These are phyloP conservation scores for Anticlea derivata DNA, from an alignment of 2,888 invertebrate genomes.

Conservation along the genomic window DNA sequence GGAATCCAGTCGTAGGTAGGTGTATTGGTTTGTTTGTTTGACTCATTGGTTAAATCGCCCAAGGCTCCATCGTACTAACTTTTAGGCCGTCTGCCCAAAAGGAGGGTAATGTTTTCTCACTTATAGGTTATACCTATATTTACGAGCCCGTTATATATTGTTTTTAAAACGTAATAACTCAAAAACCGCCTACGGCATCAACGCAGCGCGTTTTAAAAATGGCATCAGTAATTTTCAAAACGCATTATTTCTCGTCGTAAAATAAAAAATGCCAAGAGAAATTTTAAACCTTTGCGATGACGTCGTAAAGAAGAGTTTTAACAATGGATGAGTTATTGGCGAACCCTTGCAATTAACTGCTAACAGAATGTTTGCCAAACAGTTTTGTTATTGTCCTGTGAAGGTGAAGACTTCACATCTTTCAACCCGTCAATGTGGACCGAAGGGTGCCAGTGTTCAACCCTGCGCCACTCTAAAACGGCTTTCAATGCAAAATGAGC, in stretches of 20 bases:
- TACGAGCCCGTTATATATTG: background rate
- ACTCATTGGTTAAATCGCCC: no score
- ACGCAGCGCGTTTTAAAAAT: conserved; percentile 3
- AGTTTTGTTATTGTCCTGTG: conserved; percentile 59
- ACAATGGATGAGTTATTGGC: conserved; percentile 66
- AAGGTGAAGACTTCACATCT: conserved; percentile 35
- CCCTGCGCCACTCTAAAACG: background rate
- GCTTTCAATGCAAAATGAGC: background rate
- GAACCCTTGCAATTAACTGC: conserved; percentile 75
- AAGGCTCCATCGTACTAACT: no score
- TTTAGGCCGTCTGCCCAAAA: no score
- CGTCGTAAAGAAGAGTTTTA: conserved; percentile 64
- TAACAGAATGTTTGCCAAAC: conserved; percentile 71
- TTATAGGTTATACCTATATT: background rate
- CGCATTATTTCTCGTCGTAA: conserved; percentile 37
- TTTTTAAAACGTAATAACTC: conserved; percentile 9
- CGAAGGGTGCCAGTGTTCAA: conserved; percentile 6
- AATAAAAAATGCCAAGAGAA: conserved; percentile 27
- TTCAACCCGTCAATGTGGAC: conserved; percentile 65
- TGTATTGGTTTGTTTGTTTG: no score
- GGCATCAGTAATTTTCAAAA: conserved; percentile 27
- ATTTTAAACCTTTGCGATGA: conserved; percentile 47
- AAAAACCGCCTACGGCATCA: conserved; percentile 11
- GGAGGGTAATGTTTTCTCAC: no score
- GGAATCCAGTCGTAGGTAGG: no score